Evolutionary conservation across 1,140 invertebrate species (phyloP).

Genomic region (Papilio aristodemus): DNA sequence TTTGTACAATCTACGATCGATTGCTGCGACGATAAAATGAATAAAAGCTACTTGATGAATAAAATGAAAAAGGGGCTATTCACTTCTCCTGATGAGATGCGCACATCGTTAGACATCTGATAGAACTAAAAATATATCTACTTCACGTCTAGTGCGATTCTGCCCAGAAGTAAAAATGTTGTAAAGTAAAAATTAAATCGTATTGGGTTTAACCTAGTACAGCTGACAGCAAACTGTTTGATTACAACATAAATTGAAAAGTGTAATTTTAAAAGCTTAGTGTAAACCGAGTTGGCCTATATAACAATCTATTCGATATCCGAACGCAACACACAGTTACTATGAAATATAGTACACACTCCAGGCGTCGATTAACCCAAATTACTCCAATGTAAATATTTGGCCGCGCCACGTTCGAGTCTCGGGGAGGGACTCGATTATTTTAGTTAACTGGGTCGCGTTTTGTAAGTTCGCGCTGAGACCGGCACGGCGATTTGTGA

Average conservation of each 20-base stretch:
- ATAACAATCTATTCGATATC: neutral
- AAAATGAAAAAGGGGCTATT: too few species aligned
- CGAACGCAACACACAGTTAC: neutral
- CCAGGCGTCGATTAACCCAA: slow-evolving; percentile 17
- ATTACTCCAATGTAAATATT: slow-evolving; percentile 27
- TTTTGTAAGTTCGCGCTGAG: neutral
- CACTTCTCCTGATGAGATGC: too few species aligned
- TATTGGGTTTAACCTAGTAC: neutral
- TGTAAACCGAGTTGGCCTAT: slow-evolving; percentile 9
- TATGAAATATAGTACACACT: slow-evolving; percentile 10
- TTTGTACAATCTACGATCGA: slow-evolving; percentile 10
- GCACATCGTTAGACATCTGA: too few species aligned
- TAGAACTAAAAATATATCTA: too few species aligned
- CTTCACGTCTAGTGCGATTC: too few species aligned
- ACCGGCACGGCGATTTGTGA: slow-evolving; percentile 5
- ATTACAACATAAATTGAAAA: neutral
- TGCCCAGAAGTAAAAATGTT: too few species aligned
- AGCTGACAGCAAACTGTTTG: neutral
- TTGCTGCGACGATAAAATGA: neutral
- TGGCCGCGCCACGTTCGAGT: slow-evolving; percentile 5
- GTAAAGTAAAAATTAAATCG: neutral
- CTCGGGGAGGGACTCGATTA: slow-evolving; percentile 21
- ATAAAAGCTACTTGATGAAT: too few species aligned
- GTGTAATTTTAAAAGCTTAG: slow-evolving; percentile 3
- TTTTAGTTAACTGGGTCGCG: slow-evolving; percentile 22